Percentiles rank a stretch among this genome's conserved stretches.
Evolutionary conservation across 2,888 invertebrate species (phyloP).

Genomic region (Herminia tarsipennalis): DNA sequence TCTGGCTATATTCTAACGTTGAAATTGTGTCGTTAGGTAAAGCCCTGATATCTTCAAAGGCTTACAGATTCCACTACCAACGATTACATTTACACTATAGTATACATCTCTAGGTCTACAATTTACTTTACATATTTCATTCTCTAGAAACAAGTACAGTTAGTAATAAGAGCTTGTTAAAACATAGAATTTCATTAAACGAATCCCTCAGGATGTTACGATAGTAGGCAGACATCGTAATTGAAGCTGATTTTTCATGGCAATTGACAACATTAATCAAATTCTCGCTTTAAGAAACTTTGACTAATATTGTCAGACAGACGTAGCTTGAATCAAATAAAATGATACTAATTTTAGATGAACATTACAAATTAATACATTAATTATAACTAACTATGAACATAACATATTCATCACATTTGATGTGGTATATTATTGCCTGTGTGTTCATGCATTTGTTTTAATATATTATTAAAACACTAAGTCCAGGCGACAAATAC

Average conservation of each 20-base stretch:
- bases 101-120: too few relatives aligned
- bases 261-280: conserved; percentile 39
- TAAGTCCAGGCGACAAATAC: too few relatives aligned
- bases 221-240: conserved; percentile 20
- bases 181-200: conserved; percentile 9
- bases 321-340: conserved; percentile 22
- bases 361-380: background rate
- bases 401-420: background rate
- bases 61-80: too few relatives aligned
- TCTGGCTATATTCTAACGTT: too few relatives aligned
- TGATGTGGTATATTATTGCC: background rate
- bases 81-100: too few relatives aligned
- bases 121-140: background rate
- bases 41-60: too few relatives aligned
- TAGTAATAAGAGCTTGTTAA: conserved; percentile 11
- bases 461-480: background rate
- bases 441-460: background rate
- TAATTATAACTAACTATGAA: background rate
- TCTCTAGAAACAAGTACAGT: background rate
- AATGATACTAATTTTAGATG: background rate
- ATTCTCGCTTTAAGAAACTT: conserved; percentile 26
- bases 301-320: conserved; percentile 32
- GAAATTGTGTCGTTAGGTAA: too few relatives aligned
- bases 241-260: conserved; percentile 29
- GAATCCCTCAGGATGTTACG: conserved; percentile 11